phyloP scores from a whole-genome alignment of 2,888 invertebrate species.

The Scaeva pyrastri region DNA sequence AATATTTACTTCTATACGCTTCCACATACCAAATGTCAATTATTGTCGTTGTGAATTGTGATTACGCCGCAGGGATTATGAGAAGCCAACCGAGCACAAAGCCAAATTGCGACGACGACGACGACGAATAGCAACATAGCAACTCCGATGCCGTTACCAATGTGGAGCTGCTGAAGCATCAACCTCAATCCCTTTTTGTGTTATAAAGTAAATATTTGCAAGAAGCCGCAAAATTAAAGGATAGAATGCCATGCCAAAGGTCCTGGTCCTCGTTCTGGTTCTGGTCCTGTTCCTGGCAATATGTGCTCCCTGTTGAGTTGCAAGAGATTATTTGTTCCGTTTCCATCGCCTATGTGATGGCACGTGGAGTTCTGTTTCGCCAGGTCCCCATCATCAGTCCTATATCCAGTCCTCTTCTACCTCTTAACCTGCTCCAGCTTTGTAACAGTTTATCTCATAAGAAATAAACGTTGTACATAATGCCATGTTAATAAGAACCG shows the following conservation, averaged over 20 bases:
- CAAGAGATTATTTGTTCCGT: constrained; percentile 61
- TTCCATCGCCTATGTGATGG: not conserved
- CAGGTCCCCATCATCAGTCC: not conserved
- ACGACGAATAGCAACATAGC: not conserved
- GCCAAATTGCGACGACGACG: constrained; percentile 56
- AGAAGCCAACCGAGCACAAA: constrained; percentile 59
- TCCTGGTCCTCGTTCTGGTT: constrained; percentile 20
- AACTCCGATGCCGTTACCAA: too few species aligned
- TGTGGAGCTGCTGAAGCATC: not conserved
- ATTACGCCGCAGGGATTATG: constrained; percentile 63
- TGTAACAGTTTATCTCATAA: constrained; percentile 26
- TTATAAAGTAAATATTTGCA: constrained; percentile 68
- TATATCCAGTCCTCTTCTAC: too few species aligned
- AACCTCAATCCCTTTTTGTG: constrained; percentile 34
- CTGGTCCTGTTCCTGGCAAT: constrained; percentile 37
- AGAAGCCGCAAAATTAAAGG: constrained; percentile 62
- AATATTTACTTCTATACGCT: constrained; percentile 29
- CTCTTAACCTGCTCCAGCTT: not conserved
- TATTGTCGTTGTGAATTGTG: constrained; percentile 71
- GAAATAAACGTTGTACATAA: constrained; percentile 39
- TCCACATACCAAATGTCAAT: constrained; percentile 67
- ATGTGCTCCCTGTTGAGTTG: constrained; percentile 66
- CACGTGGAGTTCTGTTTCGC: too few species aligned
- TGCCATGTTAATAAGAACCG: constrained; percentile 59
- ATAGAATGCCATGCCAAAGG: constrained; percentile 35